Base-by-base conservation (phyloP, 37 sponge, comb jelly and placozoan species). In the Trichoplax adhaerens region DNA sequence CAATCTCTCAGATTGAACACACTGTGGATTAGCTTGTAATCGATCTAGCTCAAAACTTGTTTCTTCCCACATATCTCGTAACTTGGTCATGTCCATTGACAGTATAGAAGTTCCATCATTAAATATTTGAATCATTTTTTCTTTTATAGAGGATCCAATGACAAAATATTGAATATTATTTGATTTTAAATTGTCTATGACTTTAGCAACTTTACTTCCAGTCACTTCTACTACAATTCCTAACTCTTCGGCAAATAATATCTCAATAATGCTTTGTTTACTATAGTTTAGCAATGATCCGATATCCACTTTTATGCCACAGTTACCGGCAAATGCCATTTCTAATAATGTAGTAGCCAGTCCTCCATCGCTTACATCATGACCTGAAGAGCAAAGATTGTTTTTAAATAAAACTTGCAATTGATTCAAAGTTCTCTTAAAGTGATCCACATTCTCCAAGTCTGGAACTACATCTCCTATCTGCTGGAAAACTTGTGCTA, bases 271-370 rank as follows among this genome's bases (percentile, higher is more conserved):
- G 29, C 29, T 29, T 29, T 29, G 29, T 29, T 29, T 29, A 29
- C 29, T 29, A 29, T 29, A 29, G 29, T 29, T 29, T 29, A 29
- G 29, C 29, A 29, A 29, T 29, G 29, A 29, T 29, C 29, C 29
- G 29, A 29, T 29, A 29, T 29, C 29, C 29, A 29, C 29, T 60
- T 60, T 12, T 12, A 60, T 12, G 29, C 72, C 72, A 29, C 5
- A n/a, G 12, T 71, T 71, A 60, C 72, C 72, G 6, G 72, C 72
- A n/a, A 71, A 71, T 55, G 72, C 72, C 72, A 71, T 71, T 51
- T 71, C 72, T 6, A 71, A 60, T 5, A 71, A 10, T 8, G 46
- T 29, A n/a, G 61, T 51, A 29, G 63, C 61, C 12, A 71, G 61
- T 47, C 72, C 72, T 29, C 72, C 72, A n/a, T 71, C 72, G 72